Evolutionary conservation across 2,113 vertebrate genomes (phyloP).

Genomic region (Albula goreensis): DNA sequence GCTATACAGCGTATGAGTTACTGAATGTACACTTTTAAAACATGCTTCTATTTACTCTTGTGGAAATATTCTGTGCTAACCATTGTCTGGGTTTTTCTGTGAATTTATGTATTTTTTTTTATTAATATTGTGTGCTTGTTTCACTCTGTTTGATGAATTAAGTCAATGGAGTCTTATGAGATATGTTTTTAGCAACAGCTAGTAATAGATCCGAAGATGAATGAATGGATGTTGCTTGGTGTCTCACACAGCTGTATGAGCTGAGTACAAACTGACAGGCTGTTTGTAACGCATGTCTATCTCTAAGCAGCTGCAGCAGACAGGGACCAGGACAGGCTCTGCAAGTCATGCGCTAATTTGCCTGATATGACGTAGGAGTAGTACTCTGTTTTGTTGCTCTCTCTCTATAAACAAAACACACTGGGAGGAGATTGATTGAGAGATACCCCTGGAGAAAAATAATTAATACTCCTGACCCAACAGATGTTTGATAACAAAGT

Average conservation of each 20-base stretch:
- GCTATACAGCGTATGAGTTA: not conserved
- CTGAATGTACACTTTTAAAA: not conserved
- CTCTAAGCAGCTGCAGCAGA: not conserved
- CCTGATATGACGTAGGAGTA: too few species aligned
- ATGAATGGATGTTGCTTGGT: not conserved
- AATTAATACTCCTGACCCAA: too few species aligned
- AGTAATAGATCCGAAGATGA: not conserved
- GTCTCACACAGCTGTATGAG: not conserved
- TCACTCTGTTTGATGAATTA: not conserved
- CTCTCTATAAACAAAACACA: too few species aligned
- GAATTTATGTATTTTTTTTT: not conserved
- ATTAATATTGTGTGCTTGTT: not conserved
- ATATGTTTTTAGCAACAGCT: not conserved
- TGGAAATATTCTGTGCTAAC: not conserved
- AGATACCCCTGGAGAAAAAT: too few species aligned
- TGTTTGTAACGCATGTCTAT: not conserved
- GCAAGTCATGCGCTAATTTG: not conserved
- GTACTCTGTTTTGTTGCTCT: too few species aligned
- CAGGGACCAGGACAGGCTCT: not conserved
- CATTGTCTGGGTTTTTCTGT: too few species aligned
- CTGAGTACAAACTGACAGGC: not conserved
- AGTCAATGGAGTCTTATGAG: not conserved
- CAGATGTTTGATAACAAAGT: too few species aligned
- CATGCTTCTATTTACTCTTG: not conserved
- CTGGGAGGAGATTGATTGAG: too few species aligned